Evolutionary conservation across 2,888 invertebrate genomes (phyloP), one percentile per base, ranked within the genome.

Genomic region (Morpho achilles): DNA sequence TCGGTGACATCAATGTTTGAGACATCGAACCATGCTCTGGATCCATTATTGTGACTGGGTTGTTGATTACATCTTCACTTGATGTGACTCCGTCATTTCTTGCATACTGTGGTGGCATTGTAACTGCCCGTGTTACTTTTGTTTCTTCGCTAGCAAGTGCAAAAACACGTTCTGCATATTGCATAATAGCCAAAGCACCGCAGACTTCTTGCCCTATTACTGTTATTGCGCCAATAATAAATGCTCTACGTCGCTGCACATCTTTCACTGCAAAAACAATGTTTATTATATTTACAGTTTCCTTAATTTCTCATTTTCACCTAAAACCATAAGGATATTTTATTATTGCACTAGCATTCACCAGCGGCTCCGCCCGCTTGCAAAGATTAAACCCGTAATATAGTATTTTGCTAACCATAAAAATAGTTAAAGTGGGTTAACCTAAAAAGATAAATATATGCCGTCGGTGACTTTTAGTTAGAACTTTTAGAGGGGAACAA

Each of bases 151-250:
- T 61, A 16, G 81, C 80, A 50, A 84, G 64, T 53, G 76, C 69
- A 69, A 86, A 82, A 58, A 82, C 78, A 16, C 80, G 78, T 70
- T 86, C 84, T 2, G 86, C 86, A 68, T 82, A 86, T 74, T 85
- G 85, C 66, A 84, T 69, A 53, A 86, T 72, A 23, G 86, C 76
- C 44, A 83, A 74, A 60, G 84, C 72, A 40, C 86, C 86, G 69
- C 83, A 83, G 64, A 73, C 69, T 69, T 86, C 86, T 65, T 85
- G 85, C 3, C 83, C 85, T 53, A 79, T 76, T 51, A 86, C 80
- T 23, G 77, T 75, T 8, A 79, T 67, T 9, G 70, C 68, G 5
- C 74, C 69, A 50, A 84, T 67, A 8, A 73, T 7, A 61, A 86
- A 79, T 3, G 85, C 82, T 43, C 77, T 76, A 0, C 82, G 76